Evolutionary conservation across 2,113 vertebrate genomes (phyloP).

Genomic region (Delphinus delphis): DNA sequence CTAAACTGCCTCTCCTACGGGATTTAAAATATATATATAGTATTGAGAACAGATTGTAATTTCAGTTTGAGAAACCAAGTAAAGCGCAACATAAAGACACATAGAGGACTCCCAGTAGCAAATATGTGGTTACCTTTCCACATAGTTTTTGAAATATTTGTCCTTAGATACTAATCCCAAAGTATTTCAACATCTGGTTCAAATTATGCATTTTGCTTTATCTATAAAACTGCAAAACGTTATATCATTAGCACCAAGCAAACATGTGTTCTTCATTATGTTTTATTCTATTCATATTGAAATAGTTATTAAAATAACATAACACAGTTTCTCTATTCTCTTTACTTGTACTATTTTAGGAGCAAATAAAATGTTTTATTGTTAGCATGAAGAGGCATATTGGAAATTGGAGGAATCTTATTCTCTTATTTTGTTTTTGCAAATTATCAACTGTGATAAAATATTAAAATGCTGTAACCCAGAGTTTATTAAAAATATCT

Average conservation of each 20-base stretch:
- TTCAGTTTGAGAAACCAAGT: slow-evolving; percentile 33
- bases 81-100: slow-evolving; percentile 17
- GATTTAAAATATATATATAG: neutral
- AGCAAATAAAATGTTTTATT: slow-evolving; percentile 58
- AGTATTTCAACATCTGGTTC: slow-evolving; percentile 67
- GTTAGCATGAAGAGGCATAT: slow-evolving; percentile 1
- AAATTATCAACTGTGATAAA: slow-evolving; percentile 23
- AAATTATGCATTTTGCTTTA: slow-evolving; percentile 63
- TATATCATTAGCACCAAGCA: slow-evolving; percentile 67
- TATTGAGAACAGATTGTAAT: slow-evolving; percentile 39
- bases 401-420: slow-evolving; percentile 4
- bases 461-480: slow-evolving; percentile 4
- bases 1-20: neutral
- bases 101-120: slow-evolving; percentile 41
- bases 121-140: slow-evolving; percentile 54
- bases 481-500: slow-evolving; percentile 49
- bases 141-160: slow-evolving; percentile 62
- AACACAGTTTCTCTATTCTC: slow-evolving; percentile 32
- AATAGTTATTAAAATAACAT: slow-evolving; percentile 74
- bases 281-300: slow-evolving; percentile 68
- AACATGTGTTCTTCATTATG: slow-evolving; percentile 66
- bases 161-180: slow-evolving; percentile 63
- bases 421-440: slow-evolving; percentile 11
- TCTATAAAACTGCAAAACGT: slow-evolving; percentile 66
- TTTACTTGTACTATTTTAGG: slow-evolving; percentile 65